These are phyloP conservation scores for Drosophila pseudoobscura DNA, from an alignment of 1,140 invertebrate genomes.

Conservation along the genomic window DNA sequence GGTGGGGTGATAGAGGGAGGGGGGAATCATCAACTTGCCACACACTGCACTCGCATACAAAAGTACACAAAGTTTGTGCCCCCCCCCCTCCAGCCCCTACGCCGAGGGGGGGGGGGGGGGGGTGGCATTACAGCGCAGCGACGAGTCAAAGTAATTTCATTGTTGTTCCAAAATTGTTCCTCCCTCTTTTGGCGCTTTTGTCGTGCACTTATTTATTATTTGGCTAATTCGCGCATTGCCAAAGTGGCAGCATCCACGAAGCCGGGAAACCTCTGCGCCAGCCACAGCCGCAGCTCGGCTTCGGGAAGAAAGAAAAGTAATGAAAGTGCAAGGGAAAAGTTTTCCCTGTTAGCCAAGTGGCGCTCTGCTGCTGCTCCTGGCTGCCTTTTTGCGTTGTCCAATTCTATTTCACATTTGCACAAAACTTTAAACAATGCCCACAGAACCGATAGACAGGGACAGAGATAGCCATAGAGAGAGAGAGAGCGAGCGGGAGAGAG, in stretches of 20 bases:
- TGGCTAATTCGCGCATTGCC: conserved; percentile 79
- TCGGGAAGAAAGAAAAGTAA: conserved; percentile 3
- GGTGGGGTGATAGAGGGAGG: too few relatives aligned
- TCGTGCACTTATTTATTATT: conserved; percentile 80
- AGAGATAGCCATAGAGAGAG: background rate
- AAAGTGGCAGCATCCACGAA: conserved; percentile 47
- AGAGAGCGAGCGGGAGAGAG: too few relatives aligned
- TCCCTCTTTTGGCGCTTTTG: conserved; percentile 65
- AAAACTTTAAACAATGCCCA: conserved; percentile 73
- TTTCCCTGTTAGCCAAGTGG: conserved; percentile 65
- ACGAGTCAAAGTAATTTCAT: conserved; percentile 71
- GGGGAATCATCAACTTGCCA: too few relatives aligned
- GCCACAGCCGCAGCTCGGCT: too few relatives aligned
- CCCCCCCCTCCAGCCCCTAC: too few relatives aligned
- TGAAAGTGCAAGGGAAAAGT: conserved; percentile 47
- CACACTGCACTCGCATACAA: too few relatives aligned
- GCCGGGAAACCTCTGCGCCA: conserved; percentile 1
- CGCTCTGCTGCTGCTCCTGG: conserved; percentile 22
- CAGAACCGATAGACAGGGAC: conserved; percentile 34
- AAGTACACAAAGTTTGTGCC: too few relatives aligned
- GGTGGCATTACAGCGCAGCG: conserved; percentile 48
- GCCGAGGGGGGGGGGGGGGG: too few relatives aligned
- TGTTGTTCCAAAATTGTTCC: conserved; percentile 63
- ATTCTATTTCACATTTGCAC: conserved; percentile 76
- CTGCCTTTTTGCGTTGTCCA: conserved; percentile 35